Percentiles rank a stretch among this genome's conserved stretches.
Conservation (phyloP, 2,113 vertebrate species). For the Tautogolabrus adspersus region DNA sequence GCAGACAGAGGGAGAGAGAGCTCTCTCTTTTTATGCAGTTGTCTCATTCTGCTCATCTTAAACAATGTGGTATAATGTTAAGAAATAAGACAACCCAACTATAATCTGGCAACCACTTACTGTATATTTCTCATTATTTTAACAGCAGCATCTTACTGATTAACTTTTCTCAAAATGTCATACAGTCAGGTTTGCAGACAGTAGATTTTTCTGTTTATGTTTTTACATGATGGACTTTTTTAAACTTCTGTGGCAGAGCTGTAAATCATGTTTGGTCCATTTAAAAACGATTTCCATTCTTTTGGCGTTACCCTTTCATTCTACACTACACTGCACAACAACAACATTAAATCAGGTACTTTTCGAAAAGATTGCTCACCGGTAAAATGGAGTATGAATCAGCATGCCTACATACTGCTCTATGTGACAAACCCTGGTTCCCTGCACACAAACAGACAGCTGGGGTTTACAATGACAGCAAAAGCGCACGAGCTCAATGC, state of each 20-base stretch:
- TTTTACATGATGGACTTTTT: neutral
- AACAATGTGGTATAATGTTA: neutral
- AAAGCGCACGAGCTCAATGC: slow-evolving; percentile 57
- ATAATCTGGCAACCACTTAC: neutral
- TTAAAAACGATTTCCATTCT: neutral
- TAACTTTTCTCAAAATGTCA: neutral
- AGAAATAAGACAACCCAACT: neutral
- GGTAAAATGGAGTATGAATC: slow-evolving; percentile 4
- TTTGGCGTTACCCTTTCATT: neutral
- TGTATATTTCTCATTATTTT: neutral
- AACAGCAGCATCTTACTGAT: neutral
- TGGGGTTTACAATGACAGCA: slow-evolving; percentile 67
- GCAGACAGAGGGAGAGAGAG: neutral
- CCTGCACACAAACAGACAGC: slow-evolving; percentile 46
- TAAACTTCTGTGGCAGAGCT: neutral
- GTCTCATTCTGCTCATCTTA: slow-evolving; percentile 33
- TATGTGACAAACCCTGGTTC: slow-evolving; percentile 5
- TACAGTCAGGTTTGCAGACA: neutral
- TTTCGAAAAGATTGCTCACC: neutral
- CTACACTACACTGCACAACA: neutral
- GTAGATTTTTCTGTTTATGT: neutral
- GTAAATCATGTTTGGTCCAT: neutral
- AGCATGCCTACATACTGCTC: neutral
- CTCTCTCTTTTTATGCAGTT: slow-evolving; percentile 26
- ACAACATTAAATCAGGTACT: neutral